Base-by-base conservation (phyloP, 2,113 vertebrate species). In the Eolophus roseicapilla region DNA sequence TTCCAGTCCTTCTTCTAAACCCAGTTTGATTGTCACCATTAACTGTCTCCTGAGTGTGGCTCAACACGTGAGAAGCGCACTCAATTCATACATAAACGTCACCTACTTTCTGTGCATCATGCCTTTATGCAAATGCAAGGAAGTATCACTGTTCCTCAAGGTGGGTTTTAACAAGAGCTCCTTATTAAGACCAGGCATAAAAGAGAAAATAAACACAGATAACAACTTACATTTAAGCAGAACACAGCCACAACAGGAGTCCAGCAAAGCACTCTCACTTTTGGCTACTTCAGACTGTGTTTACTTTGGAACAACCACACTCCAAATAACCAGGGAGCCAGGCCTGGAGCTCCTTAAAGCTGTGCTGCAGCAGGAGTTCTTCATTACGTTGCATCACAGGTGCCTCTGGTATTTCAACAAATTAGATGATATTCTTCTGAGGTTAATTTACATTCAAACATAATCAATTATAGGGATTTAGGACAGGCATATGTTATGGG, bases 1-100 rank as follows among this genome's bases (percentile, higher is more conserved):
- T 19, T 23, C 16, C 75, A 13, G 13, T 12, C 37, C 39, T 31
- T 81, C 27, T 25, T 41, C 12, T n/a, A 17, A 37, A n/a, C 12
- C 27, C 1, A 1, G 3, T 3, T 50, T 10, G 17, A 7, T 18
- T 29, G 12, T 11, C 41, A 41, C 24, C 77, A 21, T 27, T 11
- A 3, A 2, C 8, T 3, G 8, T 11, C n/a, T 46, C 28, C 43
- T 6, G 15, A 69, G 49, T 24, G 2, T 2, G 4, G n/a, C 35
- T 86, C 21, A 41, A 16, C 31, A 33, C 0, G 3, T 1, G 13
- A 49, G 69, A 21, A 23, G 13, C 33, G 15, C 21, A 10, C 33
- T 59, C 21, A 23, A 5, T 18, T n/a, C 7, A 1, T 3, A 21
- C 17, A 9, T 3, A 35, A 33, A 18, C 0, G 0, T 18, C 35